Evolutionary conservation across 2,797 vertebrate species (phyloP).

Genomic region (Eulemur mongoz): DNA sequence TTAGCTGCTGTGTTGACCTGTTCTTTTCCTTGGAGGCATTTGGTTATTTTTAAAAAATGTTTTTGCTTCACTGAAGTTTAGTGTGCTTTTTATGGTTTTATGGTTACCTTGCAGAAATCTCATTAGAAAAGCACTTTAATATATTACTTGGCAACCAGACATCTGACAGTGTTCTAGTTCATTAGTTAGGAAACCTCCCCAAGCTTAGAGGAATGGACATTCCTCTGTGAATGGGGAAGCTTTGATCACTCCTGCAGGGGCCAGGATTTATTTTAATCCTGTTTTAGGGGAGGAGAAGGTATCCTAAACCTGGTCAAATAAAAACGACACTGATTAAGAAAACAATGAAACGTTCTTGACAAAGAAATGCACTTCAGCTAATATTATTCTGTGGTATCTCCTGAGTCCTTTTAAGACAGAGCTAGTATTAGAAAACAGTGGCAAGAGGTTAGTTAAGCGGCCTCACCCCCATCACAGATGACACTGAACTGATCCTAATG

Average conservation of each 20-base stretch:
- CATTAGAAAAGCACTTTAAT: constrained; percentile 78
- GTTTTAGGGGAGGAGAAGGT: neutral
- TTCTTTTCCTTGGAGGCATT: constrained; percentile 41
- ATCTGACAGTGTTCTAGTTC: constrained; percentile 66
- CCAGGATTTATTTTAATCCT: constrained; percentile 56
- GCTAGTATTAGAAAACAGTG: constrained; percentile 55
- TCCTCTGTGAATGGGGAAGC: neutral
- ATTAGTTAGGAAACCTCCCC: constrained; percentile 56
- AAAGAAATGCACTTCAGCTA: constrained; percentile 37
- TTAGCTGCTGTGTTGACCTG: neutral
- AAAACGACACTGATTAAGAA: constrained; percentile 53
- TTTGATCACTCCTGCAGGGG: neutral
- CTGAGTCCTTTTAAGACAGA: constrained; percentile 70
- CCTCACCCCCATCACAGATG: constrained; percentile 71
- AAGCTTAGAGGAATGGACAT: constrained; percentile 35
- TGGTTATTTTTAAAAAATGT: constrained; percentile 55
- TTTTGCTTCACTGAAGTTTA: constrained; percentile 80
- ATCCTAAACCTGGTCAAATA: constrained; percentile 36
- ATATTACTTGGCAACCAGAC: constrained; percentile 67
- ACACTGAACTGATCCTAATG: constrained; percentile 74
- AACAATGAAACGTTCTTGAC: neutral
- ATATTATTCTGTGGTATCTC: constrained; percentile 40
- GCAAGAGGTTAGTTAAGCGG: constrained; percentile 67
- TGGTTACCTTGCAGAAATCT: constrained; percentile 73
- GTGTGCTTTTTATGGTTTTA: constrained; percentile 69